Evolutionary conservation across 2,888 invertebrate species (phyloP).

Genomic region (Aporophyla nigra): DNA sequence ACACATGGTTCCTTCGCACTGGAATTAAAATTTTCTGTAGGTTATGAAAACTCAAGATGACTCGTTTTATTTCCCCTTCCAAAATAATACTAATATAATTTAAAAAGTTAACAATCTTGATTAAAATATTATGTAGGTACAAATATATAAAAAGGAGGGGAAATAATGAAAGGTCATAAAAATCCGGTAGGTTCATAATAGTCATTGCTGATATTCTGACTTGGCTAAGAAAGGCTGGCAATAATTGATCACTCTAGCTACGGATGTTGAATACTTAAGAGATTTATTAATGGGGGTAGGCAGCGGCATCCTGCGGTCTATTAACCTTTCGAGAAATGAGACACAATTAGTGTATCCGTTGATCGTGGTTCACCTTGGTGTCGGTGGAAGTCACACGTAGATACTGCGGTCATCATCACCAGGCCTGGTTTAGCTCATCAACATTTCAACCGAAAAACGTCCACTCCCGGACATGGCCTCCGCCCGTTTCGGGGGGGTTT

Average conservation of each 20-base stretch:
- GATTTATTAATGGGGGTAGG: too few relatives aligned
- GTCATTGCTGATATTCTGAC: too few relatives aligned
- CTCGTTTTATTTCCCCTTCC: neutral
- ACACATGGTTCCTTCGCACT: conserved; percentile 34
- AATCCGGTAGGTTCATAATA: neutral
- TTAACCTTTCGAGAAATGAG: neutral
- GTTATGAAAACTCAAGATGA: neutral
- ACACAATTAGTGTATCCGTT: neutral
- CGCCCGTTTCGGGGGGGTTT: too few relatives aligned
- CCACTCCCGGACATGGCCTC: too few relatives aligned
- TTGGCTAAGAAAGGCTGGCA: neutral
- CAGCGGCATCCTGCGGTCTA: neutral
- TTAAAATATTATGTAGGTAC: too few relatives aligned
- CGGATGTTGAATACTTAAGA: neutral
- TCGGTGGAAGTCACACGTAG: neutral
- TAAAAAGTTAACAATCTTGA: too few relatives aligned
- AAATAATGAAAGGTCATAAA: neutral
- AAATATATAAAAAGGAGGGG: neutral
- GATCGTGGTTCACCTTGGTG: too few relatives aligned
- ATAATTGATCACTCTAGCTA: neutral
- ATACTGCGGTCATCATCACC: neutral
- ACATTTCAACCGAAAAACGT: too few relatives aligned
- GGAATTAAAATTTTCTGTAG: conserved; percentile 6
- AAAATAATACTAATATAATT: neutral
- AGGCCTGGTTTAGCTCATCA: too few relatives aligned